Conservation (phyloP, 2,797 vertebrate species). For the Eulemur albifrons region DNA sequence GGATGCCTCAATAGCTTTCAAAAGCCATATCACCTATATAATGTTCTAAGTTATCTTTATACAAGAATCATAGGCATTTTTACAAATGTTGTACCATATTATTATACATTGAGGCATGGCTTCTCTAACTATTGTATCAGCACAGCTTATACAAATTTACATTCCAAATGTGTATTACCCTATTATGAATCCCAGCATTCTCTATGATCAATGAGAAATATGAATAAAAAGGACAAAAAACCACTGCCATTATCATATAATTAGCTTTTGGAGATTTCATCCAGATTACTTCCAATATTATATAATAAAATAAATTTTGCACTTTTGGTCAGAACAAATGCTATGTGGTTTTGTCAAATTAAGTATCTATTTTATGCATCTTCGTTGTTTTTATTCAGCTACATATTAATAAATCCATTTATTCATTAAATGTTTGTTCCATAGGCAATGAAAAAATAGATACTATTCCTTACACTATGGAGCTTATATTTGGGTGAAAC, state of each 20-base stretch:
- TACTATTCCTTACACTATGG: not conserved
- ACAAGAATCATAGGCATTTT: not conserved
- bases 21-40: not conserved
- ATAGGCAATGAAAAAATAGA: not conserved
- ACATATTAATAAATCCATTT: not conserved
- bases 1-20: not conserved
- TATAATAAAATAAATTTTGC: not conserved
- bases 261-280: not conserved
- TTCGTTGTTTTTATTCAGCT: not conserved
- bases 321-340: slow-evolving; percentile 13
- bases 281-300: not conserved
- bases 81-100: not conserved
- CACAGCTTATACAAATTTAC: slow-evolving; percentile 24
- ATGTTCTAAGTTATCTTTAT: slow-evolving; percentile 1
- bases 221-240: not conserved
- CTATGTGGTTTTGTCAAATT: not conserved
- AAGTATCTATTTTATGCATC: not conserved
- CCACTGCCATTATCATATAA: not conserved
- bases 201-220: slow-evolving; percentile 6
- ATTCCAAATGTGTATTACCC: not conserved
- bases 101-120: not conserved
- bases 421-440: not conserved
- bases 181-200: not conserved
- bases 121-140: slow-evolving; percentile 11
- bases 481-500: not conserved